These are phyloP conservation scores for Thripadectes ignobilis DNA, from an alignment of 2,797 vertebrate genomes.

Conservation along the genomic window DNA sequence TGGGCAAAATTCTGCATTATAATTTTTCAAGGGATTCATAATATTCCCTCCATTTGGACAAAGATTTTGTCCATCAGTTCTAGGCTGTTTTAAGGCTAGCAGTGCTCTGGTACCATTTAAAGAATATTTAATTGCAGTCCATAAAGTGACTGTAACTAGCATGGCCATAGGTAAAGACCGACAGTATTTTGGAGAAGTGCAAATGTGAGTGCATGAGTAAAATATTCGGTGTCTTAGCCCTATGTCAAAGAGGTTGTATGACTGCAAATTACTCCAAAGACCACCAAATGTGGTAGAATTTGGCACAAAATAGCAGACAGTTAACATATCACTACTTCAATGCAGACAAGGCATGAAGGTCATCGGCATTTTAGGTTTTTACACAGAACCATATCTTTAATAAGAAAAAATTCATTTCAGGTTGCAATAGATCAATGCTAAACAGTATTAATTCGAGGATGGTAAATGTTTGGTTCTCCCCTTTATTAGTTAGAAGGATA, in stretches of 20 bases:
- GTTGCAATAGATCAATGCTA: background rate
- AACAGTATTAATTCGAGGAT: background rate
- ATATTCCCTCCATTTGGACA: background rate
- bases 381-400: background rate
- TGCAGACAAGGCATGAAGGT: background rate
- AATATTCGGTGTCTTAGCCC: background rate
- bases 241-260: background rate
- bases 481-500: constrained; percentile 2
- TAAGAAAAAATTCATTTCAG: background rate
- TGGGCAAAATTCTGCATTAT: background rate
- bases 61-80: background rate
- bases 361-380: background rate
- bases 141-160: background rate
- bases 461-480: background rate
- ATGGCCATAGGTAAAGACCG: background rate
- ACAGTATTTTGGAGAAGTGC: background rate
- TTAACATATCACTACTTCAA: background rate
- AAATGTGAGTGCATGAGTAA: background rate
- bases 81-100: background rate
- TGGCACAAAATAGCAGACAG: background rate
- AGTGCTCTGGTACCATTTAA: background rate
- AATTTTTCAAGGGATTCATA: background rate
- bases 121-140: background rate
- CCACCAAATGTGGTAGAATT: background rate
- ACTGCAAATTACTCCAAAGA: background rate